Base-by-base conservation (phyloP, 2,113 vertebrate genomes). In the Felis chaus region DNA sequence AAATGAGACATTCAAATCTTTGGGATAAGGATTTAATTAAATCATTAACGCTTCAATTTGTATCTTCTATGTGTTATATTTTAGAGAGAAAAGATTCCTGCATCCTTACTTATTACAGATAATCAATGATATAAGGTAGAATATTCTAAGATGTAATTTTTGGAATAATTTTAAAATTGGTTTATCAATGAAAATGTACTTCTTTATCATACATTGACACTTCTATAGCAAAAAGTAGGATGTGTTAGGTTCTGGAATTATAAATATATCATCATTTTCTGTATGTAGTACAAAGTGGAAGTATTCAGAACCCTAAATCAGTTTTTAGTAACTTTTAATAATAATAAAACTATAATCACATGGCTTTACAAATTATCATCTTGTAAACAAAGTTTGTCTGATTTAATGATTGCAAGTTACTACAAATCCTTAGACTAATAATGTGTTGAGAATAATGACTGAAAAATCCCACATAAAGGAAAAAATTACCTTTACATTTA, bases 301-400 rank as follows among this genome's bases (percentile, higher is more conserved):
- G 5, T 74, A 87, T 95, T 87, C 41, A 89, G 45, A 91, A 79
- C 31, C 0, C 14, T 80, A 93, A 85, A 41, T 82, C 36, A 4
- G 14, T 65, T 97, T 96, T 96, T 79, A 88, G 21, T 57, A 80
- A 66, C 61, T 92, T 92, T 92, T 94, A 78, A 66, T 94, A 92
- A 81, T 79, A 73, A 83, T 89, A 69, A 84, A 92, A 73, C 61
- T 83, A 84, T 66, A 25, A 18, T 74, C 65, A 76, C 92, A 45
- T 78, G 55, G 9, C 25, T 78, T 78, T 48, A 78, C 14, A 45
- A 76, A 76, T 76, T 76, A 74, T 74, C 41, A 78, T 78, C 41
- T 78, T 45, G 27, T 96, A 90, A 96, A 25, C 25, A 95, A 29
- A n/a, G 19, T 71, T 88, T 79, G 12, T 21, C 14, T 83, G 36